These are phyloP conservation scores for Tokudaia tokunoshimensis DNA, from an alignment of 2,797 vertebrate genomes.

Conservation along the genomic window DNA sequence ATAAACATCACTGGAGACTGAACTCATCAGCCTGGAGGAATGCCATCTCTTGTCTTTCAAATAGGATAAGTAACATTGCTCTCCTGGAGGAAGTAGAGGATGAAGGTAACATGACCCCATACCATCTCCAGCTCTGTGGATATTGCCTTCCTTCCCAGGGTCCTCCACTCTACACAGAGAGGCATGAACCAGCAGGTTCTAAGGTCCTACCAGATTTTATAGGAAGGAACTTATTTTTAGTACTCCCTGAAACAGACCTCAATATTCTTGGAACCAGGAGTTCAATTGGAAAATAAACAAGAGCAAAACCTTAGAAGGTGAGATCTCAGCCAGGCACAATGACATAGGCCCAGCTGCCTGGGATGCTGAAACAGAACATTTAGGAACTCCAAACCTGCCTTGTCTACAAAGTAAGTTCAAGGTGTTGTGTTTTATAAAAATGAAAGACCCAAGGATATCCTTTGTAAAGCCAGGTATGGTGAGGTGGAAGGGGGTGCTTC, in stretches of 20 bases:
- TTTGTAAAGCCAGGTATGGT: not conserved
- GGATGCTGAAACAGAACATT: not conserved
- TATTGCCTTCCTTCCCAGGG: not conserved
- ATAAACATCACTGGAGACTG: not conserved
- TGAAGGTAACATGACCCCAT: not conserved
- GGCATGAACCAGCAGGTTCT: not conserved
- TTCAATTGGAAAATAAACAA: not conserved
- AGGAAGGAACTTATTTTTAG: not conserved
- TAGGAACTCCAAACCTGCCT: not conserved
- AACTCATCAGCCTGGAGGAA: not conserved
- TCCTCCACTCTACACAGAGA: not conserved
- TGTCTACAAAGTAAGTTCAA: not conserved
- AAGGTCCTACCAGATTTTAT: not conserved
- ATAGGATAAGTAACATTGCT: not conserved
- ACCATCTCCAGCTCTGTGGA: not conserved
- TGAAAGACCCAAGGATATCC: not conserved
- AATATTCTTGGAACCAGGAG: not conserved
- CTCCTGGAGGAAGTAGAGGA: not conserved
- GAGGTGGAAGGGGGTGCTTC: not conserved
- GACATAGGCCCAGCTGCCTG: not conserved
- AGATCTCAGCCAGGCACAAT: not conserved
- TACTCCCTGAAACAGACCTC: not conserved
- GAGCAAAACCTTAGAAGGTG: not conserved
- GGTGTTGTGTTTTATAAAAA: not conserved
- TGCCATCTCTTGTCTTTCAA: not conserved